Evolutionary conservation across 2,797 vertebrate species (phyloP).

Genomic region (Alectoris magna): DNA sequence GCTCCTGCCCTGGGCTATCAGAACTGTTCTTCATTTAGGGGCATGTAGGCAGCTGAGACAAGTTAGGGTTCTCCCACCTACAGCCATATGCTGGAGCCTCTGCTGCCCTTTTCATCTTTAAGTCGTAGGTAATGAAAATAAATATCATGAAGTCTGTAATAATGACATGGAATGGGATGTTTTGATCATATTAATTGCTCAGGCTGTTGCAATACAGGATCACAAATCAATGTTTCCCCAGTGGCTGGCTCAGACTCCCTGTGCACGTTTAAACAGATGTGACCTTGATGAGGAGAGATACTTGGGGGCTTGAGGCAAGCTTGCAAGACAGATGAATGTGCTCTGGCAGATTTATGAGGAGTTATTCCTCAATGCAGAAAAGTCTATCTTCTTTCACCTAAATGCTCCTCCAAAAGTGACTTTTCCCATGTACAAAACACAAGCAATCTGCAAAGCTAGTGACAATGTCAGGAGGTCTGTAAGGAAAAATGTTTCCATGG

Average conservation of each 20-base stretch:
- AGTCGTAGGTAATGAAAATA: constrained; percentile 9
- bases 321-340: constrained; percentile 32
- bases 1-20: background rate
- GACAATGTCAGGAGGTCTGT: constrained; percentile 37
- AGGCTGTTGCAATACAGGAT: constrained; percentile 4
- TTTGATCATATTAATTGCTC: constrained; percentile 55
- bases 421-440: background rate
- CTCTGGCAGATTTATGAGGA: constrained; percentile 25
- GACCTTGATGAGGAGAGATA: constrained; percentile 52
- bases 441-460: constrained; percentile 5
- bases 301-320: background rate
- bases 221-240: constrained; percentile 32
- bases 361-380: background rate
- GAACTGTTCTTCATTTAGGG: background rate
- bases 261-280: constrained; percentile 5
- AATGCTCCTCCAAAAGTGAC: constrained; percentile 24
- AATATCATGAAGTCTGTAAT: constrained; percentile 9
- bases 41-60: background rate
- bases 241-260: background rate
- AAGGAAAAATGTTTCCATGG: constrained; percentile 28
- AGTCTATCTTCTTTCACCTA: constrained; percentile 34
- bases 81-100: background rate
- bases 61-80: background rate
- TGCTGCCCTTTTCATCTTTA: background rate
- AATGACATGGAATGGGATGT: background rate